Percentiles rank a stretch among this genome's conserved stretches.
Evolutionary conservation across 2,888 invertebrate genomes (phyloP).

Genomic region (Cloeon dipterum): DNA sequence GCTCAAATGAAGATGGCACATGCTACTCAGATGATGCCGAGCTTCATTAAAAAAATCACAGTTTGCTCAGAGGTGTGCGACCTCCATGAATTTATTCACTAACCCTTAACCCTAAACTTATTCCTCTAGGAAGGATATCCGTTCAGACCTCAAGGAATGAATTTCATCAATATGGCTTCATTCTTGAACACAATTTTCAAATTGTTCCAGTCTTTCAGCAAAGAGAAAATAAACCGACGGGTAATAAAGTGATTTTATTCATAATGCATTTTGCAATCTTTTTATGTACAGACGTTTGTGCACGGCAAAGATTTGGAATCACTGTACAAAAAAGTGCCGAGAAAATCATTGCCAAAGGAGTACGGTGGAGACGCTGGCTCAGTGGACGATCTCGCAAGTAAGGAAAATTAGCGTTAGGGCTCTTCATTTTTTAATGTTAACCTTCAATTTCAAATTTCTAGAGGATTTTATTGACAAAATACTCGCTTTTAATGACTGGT

Average conservation of each 20-base stretch:
- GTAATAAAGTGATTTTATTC: no score
- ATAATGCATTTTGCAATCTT: no score
- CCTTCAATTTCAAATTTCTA: neutral
- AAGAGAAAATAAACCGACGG: conserved; percentile 13
- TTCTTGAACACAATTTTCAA: conserved; percentile 13
- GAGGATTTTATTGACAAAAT: neutral
- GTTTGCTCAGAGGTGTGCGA: conserved; percentile 4
- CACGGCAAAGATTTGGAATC: conserved; percentile 21
- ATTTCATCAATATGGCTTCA: conserved; percentile 14
- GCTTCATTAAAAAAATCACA: conserved; percentile 5
- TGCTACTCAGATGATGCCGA: conserved; percentile 1
- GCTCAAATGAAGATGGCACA: conserved; percentile 2
- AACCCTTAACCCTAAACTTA: neutral
- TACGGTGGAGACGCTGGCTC: conserved; percentile 17
- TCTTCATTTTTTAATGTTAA: no score
- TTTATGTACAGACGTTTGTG: conserved; percentile 22
- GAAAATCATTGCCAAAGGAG: conserved; percentile 19
- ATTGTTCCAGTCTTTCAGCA: conserved; percentile 13
- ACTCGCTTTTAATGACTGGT: conserved; percentile 14
- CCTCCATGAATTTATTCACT: no score
- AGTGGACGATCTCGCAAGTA: conserved; percentile 12
- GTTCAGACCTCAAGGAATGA: conserved; percentile 13
- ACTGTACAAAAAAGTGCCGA: conserved; percentile 17
- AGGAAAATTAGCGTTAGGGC: no score
- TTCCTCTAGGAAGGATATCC: conserved; percentile 16